Evolutionary conservation across 2,888 invertebrate genomes (phyloP).

Genomic region (Catocala sponsa): DNA sequence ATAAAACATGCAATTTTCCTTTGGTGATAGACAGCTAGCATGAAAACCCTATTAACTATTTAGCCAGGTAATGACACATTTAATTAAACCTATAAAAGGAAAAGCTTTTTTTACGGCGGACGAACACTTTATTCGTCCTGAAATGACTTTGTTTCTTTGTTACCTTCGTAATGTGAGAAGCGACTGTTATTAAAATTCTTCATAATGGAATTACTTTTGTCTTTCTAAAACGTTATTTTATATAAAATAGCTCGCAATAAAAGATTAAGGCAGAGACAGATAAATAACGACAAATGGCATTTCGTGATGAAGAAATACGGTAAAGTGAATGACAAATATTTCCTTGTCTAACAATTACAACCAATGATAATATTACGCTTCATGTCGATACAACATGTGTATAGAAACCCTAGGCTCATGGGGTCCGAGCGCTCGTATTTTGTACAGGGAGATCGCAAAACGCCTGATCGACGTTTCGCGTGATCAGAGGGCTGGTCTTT

Average conservation of each 20-base stretch:
- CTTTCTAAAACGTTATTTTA: conserved; percentile 6
- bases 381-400: too few species aligned
- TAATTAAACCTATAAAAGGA: conserved; percentile 20
- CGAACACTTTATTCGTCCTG: conserved; percentile 15
- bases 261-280: not conserved
- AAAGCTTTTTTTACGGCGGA: conserved; percentile 13
- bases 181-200: conserved; percentile 24
- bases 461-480: too few species aligned
- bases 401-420: too few species aligned
- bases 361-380: too few species aligned
- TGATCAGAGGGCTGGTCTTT: too few species aligned
- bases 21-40: conserved; percentile 4
- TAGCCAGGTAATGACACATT: conserved; percentile 17
- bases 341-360: not conserved
- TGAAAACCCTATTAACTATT: conserved; percentile 16
- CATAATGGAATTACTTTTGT: conserved; percentile 11
- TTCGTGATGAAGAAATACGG: not conserved
- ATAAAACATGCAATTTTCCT: not conserved
- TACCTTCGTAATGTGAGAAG: conserved; percentile 22
- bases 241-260: conserved; percentile 12
- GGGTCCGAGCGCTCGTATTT: too few species aligned
- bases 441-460: too few species aligned
- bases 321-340: not conserved
- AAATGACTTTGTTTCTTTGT: conserved; percentile 26
- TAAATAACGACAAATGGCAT: not conserved